Evolutionary conservation across 2,888 invertebrate genomes (phyloP).

Genomic region (Poecilobothrus nobilitatus): DNA sequence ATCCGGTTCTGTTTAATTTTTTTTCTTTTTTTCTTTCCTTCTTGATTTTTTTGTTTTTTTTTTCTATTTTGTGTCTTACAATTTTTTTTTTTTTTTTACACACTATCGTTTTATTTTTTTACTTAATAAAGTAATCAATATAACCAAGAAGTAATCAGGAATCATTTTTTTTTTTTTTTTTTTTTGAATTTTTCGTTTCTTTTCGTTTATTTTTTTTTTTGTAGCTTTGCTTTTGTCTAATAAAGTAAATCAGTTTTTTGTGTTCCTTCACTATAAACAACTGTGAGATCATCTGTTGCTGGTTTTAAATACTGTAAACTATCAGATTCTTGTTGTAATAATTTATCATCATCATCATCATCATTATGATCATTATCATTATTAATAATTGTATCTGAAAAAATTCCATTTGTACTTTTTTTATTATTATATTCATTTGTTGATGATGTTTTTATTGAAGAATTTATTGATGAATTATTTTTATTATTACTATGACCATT

Average conservation of each 20-base stretch:
- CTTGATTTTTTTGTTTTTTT: too few species aligned
- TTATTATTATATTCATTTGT: slow-evolving; percentile 20
- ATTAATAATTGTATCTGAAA: background rate
- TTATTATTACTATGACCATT: slow-evolving; percentile 7
- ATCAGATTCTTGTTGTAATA: slow-evolving; percentile 26
- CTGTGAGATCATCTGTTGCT: slow-evolving; percentile 38
- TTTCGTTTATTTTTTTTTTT: background rate
- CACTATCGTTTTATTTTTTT: too few species aligned
- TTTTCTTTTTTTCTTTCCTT: too few species aligned
- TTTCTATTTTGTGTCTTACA: too few species aligned
- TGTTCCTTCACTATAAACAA: slow-evolving; percentile 43
- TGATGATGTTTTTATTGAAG: slow-evolving; percentile 27
- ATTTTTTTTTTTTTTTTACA: too few species aligned
- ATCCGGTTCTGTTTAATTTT: too few species aligned
- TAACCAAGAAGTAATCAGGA: too few species aligned
- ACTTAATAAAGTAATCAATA: too few species aligned
- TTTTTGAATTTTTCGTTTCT: background rate
- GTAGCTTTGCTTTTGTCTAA: slow-evolving; percentile 25
- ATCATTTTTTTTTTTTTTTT: background rate
- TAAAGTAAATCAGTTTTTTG: slow-evolving; percentile 43
- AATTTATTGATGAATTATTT: slow-evolving; percentile 2
- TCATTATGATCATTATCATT: slow-evolving; percentile 1
- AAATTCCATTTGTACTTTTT: slow-evolving; percentile 3
- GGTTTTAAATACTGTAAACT: slow-evolving; percentile 37
- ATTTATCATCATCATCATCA: background rate